phyloP scores from a whole-genome alignment of 2,113 vertebrate genomes.

The Clarias macrocephalus region DNA sequence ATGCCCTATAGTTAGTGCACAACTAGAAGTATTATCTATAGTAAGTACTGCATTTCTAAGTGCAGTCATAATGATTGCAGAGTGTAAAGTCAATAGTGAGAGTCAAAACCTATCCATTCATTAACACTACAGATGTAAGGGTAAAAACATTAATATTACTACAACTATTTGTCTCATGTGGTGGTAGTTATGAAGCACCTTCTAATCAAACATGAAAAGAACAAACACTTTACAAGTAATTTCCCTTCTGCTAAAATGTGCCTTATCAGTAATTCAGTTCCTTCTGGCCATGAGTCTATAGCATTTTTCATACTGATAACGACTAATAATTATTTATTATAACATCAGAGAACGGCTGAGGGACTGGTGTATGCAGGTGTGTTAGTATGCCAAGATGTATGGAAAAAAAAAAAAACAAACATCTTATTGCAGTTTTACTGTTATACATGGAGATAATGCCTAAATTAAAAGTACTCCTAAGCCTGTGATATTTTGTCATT shows the following conservation, averaged over 20 bases:
- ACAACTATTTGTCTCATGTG: constrained; percentile 1
- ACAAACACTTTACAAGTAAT: constrained; percentile 6
- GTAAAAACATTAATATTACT: constrained; percentile 17
- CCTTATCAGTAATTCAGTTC: constrained; percentile 2
- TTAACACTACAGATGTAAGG: neutral
- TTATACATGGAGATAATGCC: neutral
- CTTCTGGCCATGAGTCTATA: neutral
- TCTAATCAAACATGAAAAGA: neutral
- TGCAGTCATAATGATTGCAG: neutral
- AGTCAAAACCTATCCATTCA: neutral
- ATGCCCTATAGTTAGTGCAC: neutral
- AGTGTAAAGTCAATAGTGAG: neutral
- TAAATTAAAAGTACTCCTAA: neutral
- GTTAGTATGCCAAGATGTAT: neutral
- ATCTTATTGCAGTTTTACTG: neutral
- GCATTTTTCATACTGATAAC: constrained; percentile 40
- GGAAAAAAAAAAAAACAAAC: neutral
- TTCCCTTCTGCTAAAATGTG: constrained; percentile 32
- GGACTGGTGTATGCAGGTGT: neutral
- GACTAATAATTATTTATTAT: constrained; percentile 41
- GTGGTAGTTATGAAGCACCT: neutral
- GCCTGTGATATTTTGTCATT: neutral
- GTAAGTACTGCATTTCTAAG: constrained; percentile 12
- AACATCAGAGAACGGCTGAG: neutral
- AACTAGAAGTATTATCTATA: neutral